These are phyloP conservation scores for Sarcoramphus papa DNA, from an alignment of 2,797 vertebrate genomes.

Conservation along the genomic window DNA sequence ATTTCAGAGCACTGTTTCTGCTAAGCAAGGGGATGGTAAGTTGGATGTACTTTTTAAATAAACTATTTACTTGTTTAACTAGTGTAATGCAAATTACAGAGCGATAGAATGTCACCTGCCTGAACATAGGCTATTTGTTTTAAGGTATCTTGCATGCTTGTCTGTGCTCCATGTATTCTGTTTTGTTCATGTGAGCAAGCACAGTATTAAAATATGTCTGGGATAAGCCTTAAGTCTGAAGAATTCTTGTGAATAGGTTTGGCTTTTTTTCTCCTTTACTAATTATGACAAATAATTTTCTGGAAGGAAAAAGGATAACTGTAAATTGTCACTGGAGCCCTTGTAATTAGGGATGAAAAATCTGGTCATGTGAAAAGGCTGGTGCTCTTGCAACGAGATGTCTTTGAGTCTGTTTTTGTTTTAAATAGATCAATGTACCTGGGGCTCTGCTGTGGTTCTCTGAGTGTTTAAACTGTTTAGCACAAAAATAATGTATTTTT, in stretches of 20 bases:
- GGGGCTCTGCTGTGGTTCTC: not conserved
- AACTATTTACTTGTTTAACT: not conserved
- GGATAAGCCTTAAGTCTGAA: not conserved
- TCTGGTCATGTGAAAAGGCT: not conserved
- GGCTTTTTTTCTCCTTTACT: not conserved
- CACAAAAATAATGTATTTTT: not conserved
- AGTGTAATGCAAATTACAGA: not conserved
- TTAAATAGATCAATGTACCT: not conserved
- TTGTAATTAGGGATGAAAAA: not conserved
- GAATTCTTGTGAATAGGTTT: not conserved
- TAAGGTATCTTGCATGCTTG: not conserved
- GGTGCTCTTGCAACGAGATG: not conserved
- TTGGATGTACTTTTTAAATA: not conserved
- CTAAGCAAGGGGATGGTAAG: constrained; percentile 98
- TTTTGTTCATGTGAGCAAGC: not conserved
- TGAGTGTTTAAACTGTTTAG: fast-evolving
- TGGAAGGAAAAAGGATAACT: not conserved
- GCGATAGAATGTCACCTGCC: not conserved
- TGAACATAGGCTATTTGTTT: not conserved
- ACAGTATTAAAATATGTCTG: not conserved
- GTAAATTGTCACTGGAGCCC: not conserved
- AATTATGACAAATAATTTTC: not conserved
- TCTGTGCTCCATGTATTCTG: not conserved
- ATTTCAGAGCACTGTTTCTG: constrained; percentile 87
- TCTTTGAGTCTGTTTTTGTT: not conserved